Conservation (phyloP, 2,113 vertebrate species). For the Polypterus senegalus region DNA sequence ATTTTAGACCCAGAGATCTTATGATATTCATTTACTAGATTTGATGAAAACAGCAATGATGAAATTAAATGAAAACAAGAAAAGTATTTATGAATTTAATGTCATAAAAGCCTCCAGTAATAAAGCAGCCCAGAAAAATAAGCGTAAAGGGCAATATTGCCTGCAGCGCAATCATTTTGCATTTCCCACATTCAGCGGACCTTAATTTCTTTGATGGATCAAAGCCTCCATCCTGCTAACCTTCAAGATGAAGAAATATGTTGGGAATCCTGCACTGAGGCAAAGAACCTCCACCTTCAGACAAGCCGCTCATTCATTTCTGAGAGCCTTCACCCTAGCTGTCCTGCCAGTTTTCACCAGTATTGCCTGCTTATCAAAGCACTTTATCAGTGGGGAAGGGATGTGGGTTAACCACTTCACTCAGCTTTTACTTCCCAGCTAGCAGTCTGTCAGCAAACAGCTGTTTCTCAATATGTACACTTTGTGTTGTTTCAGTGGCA, state of each 20-base stretch:
- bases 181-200: conserved; percentile 24
- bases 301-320: conserved; percentile 68
- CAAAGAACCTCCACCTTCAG: conserved; percentile 41
- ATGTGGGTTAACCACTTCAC: conserved; percentile 78
- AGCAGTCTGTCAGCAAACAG: conserved; percentile 64
- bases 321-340: conserved; percentile 45
- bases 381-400: conserved; percentile 87
- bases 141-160: too few species aligned
- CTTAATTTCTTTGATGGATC: conserved; percentile 30
- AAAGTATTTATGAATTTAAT: too few species aligned
- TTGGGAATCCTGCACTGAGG: conserved; percentile 15
- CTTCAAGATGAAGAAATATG: conserved; percentile 6
- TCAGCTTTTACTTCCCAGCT: conserved; percentile 53
- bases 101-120: too few species aligned
- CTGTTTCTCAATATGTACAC: conserved; percentile 60
- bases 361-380: conserved; percentile 76
- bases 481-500: conserved; percentile 31
- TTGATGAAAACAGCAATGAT: too few species aligned
- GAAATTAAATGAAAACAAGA: too few species aligned
- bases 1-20: too few species aligned
- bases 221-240: conserved; percentile 20
- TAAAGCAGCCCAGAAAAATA: too few species aligned
- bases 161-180: conserved; percentile 1
- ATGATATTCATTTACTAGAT: too few species aligned
- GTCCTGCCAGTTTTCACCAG: conserved; percentile 52